These are phyloP conservation scores for Tiliqua scincoides DNA, from an alignment of 2,113 vertebrate genomes.

Conservation along the genomic window DNA sequence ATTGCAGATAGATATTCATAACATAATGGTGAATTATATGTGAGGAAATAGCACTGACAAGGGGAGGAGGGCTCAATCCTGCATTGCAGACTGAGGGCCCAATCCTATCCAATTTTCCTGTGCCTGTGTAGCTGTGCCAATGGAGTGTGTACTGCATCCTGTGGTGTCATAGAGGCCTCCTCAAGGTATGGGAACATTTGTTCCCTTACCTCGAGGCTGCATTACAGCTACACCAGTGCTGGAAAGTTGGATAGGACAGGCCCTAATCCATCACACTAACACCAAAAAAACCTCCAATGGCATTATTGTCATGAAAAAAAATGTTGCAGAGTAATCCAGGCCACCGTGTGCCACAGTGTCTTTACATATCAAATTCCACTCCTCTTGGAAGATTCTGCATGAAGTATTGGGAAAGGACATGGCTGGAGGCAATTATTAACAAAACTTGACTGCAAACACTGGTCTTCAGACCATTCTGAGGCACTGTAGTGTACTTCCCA, in stretches of 20 bases:
- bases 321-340: neutral
- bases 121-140: neutral
- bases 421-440: conserved; percentile 51
- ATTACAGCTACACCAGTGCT: too few relatives aligned
- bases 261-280: neutral
- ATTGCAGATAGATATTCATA: neutral
- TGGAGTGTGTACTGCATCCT: too few relatives aligned
- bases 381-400: fast-evolving
- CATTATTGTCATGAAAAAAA: conserved; percentile 9
- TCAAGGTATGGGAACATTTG: too few relatives aligned
- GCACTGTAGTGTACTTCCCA: conserved; percentile 59
- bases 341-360: neutral
- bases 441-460: conserved; percentile 32
- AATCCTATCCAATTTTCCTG: too few relatives aligned
- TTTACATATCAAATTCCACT: neutral
- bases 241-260: too few relatives aligned
- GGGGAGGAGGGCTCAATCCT: too few relatives aligned
- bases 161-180: too few relatives aligned
- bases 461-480: conserved; percentile 36
- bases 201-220: too few relatives aligned
- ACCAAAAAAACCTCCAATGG: neutral
- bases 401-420: conserved; percentile 48
- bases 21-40: neutral
- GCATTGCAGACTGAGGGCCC: too few relatives aligned
- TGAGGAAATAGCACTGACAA: neutral